Evolutionary conservation across 2,888 invertebrate genomes (phyloP), one percentile per base, ranked within the genome.

Genomic region (Lampropteryx suffumata): DNA sequence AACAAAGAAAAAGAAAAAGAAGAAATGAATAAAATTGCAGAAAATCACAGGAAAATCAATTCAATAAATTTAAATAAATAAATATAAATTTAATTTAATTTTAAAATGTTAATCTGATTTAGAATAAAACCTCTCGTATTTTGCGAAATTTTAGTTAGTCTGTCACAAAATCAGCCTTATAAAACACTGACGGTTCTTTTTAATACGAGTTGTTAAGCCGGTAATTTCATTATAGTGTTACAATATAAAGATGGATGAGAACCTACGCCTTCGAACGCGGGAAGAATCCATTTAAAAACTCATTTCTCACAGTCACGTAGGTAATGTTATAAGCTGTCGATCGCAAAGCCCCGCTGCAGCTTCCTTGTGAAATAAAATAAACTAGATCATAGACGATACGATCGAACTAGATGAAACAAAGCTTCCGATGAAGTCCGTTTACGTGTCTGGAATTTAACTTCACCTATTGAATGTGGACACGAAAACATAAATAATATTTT

Each of bases 251-350:
- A 41, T 54, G 14, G 33, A 51, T 30, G 53, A 42, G 36, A 24
- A 24, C 24, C 40, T 43, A 21, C 48, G 30, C 43, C 35, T 17
- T 33, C 30, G 49, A 45, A 75, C 77, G 79, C 67, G 73, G 50
- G 49, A 60, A 46, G 80, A 84, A 84, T 84, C 77, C 67, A 82
- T 85, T 82, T 81, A 73, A 79, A 81, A 82, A 73, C 79, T 82
- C 78, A 84, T 85, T 79, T 78, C 78, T 79, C 73, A 57, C 57
- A 69, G 76, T 71, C 78, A 79, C 76, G 78, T 78, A 71, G 67
- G 65, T 67, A 70, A 77, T 66, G 71, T 66, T 75, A 72, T 76
- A 73, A 79, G 76, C 76, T 75, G 80, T 80, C 81, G 76, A 79
- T 75, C 66, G 59, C 50, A 51, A 13, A 29, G 47, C 37, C 50